Evolutionary conservation across 2,113 vertebrate genomes (phyloP).

Genomic region (Xiphorhynchus elegans): DNA sequence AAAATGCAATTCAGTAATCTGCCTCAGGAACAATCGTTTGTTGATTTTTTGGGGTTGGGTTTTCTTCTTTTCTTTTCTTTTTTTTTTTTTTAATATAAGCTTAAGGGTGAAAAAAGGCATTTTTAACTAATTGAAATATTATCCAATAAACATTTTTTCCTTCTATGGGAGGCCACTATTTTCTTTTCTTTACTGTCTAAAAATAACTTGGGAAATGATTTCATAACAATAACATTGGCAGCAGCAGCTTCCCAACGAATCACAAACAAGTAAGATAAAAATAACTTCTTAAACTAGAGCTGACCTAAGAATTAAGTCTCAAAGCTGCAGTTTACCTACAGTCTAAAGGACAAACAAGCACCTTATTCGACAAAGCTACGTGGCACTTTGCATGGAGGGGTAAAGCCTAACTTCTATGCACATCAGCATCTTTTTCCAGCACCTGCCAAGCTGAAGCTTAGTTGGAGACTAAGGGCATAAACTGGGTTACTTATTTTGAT

Average conservation of each 20-base stretch:
- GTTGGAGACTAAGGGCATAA: not conserved
- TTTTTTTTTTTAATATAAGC: not conserved
- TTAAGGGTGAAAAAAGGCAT: not conserved
- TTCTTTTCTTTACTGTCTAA: not conserved
- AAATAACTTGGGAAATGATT: not conserved
- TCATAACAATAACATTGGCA: not conserved
- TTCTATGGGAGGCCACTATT: not conserved
- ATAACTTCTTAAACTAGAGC: not conserved
- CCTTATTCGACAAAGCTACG: not conserved
- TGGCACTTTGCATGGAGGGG: not conserved
- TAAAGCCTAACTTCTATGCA: not conserved
- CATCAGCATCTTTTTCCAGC: not conserved
- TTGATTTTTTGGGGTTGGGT: not conserved
- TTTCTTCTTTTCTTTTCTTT: not conserved
- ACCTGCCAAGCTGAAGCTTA: not conserved
- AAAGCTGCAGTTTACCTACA: not conserved
- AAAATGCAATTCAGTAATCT: not conserved
- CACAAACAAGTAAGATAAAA: conserved; percentile 21
- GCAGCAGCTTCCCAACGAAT: not conserved
- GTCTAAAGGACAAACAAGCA: not conserved
- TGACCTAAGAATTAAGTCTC: not conserved
- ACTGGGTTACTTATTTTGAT: not conserved
- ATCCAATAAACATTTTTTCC: not conserved
- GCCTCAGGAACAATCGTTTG: not conserved
- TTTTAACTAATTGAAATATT: not conserved